Base-by-base conservation (phyloP, 1,140 invertebrate species). In the Doryteuthis pealeii region DNA sequence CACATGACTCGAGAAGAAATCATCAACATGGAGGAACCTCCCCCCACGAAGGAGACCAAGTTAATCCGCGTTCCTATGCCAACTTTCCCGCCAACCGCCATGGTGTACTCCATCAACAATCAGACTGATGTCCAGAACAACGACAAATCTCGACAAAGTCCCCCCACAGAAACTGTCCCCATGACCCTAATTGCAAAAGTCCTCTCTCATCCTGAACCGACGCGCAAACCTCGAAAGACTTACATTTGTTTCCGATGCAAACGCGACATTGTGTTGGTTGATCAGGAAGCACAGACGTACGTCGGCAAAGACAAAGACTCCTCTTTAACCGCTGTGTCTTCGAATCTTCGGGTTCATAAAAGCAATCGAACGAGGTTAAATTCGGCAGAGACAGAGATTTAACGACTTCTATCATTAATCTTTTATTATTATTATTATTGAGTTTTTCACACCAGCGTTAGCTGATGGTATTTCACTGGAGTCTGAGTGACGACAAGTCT, bases 161-260 rank as follows among this genome's bases (percentile, higher is more conserved):
- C 75, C 40, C 67, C 89, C 0, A 88, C 91, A 30, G 95, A 96
- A 76, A 92, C 94, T 80, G 95, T 98, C 31, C 96, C 95, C 14
- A 94, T 95, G 43, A 93, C 95, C 22, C 92, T 97, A 68, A 95
- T 98, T 92, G 95, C 95, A 2, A 96, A 96, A 90, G 94, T 97
- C 66, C 89, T 98, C 35, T 94, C 96, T 85, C 95, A 96, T 78
- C 90, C 80, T 35, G 79, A 84, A 45, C 72, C 81, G 12, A 80
- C 77, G 31, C 78, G 78, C n/a, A 80, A 79, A 66, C 76, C 76
- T 2, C 78, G 76, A 14, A 71, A 80, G n/a, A 80, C 80, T n/a
- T 86, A 83, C 67, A 78, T 86, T 28, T 87, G 86, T 82, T 72
- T 79, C 15, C 79, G 79, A 62, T 87, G 86, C 81, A 78, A 77